These are phyloP conservation scores for Brevipalpus yothersi DNA, from an alignment of 1,140 invertebrate species.

Conservation along the genomic window DNA sequence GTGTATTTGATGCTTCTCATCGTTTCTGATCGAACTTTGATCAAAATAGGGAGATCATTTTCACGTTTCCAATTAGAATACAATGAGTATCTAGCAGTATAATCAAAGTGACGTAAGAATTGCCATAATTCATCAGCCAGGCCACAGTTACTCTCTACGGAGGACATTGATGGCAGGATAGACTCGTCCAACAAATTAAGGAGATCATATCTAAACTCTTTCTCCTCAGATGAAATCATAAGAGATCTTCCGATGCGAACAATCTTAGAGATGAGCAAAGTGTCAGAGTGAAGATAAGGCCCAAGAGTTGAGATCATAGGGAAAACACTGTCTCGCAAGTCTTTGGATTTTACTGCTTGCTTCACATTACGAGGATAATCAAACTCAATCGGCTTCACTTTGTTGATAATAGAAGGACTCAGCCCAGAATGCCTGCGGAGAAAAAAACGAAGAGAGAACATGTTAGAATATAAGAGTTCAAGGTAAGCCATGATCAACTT, in stretches of 20 bases:
- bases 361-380: slow-evolving; percentile 13
- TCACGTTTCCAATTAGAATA: slow-evolving; percentile 35
- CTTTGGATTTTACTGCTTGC: slow-evolving; percentile 33
- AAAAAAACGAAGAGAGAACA: neutral
- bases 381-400: neutral
- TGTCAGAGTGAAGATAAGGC: slow-evolving; percentile 60
- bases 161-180: slow-evolving; percentile 63
- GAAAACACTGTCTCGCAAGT: slow-evolving; percentile 47
- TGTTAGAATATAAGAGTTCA: neutral
- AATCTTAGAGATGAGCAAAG: slow-evolving; percentile 38
- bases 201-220: slow-evolving; percentile 41
- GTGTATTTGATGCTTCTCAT: slow-evolving; percentile 81
- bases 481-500: slow-evolving; percentile 12
- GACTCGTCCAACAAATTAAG: slow-evolving; percentile 60
- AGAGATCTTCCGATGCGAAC: slow-evolving; percentile 49
- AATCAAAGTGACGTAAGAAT: slow-evolving; percentile 68
- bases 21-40: slow-evolving; percentile 53
- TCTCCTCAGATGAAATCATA: slow-evolving; percentile 20
- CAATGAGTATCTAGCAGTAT: slow-evolving; percentile 51
- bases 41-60: slow-evolving; percentile 47
- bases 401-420: slow-evolving; percentile 23
- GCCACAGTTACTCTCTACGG: slow-evolving; percentile 79
- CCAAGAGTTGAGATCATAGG: slow-evolving; percentile 70
- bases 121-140: slow-evolving; percentile 88
- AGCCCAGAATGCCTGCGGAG: slow-evolving; percentile 37